These are phyloP conservation scores for Magallana angulata DNA, from an alignment of 1,140 invertebrate genomes.

Conservation along the genomic window DNA sequence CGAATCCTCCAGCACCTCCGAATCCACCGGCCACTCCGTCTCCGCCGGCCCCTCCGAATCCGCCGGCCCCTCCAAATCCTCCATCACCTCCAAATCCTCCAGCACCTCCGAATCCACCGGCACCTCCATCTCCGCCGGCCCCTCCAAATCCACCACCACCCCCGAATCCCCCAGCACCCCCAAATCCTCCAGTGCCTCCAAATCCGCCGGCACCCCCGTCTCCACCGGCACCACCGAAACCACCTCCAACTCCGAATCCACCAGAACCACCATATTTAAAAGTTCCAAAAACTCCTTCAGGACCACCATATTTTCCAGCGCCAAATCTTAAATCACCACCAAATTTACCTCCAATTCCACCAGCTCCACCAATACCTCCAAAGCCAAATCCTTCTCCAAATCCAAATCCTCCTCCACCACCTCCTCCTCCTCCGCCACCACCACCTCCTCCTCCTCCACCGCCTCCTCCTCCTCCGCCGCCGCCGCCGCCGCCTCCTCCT, in stretches of 20 bases:
- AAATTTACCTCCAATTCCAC: neutral
- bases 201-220: neutral
- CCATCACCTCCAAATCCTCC: neutral
- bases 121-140: neutral
- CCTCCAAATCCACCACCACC: neutral
- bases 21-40: neutral
- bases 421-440: neutral
- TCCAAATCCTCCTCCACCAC: neutral
- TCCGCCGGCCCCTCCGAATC: neutral
- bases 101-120: neutral
- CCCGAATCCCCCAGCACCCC: neutral
- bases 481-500: neutral
- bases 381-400: neutral
- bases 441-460: neutral
- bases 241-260: neutral
- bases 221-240: neutral
- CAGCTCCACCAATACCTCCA: neutral
- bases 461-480: neutral
- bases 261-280: neutral
- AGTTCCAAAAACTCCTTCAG: neutral
- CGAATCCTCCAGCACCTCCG: neutral
- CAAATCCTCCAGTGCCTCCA: neutral
- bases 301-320: neutral
- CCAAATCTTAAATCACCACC: neutral
- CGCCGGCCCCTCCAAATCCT: neutral